Evolutionary conservation across 2,888 invertebrate genomes (phyloP).

Genomic region (Maniola hyperantus): DNA sequence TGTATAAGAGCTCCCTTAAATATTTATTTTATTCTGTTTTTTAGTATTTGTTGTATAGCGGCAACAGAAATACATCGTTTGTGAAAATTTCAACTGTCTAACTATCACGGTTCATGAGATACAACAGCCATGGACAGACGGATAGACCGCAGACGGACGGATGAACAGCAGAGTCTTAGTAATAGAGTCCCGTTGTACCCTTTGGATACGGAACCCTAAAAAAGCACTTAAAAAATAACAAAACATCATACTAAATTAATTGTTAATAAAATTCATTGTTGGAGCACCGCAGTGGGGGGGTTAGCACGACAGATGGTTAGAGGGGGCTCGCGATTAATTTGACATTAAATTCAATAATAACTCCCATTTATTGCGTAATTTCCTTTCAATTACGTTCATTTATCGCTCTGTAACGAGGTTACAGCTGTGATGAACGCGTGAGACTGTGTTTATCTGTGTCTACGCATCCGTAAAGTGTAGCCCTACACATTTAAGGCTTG

Average conservation of each 20-base stretch:
- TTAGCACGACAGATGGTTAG: constrained; percentile 72
- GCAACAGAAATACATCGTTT: too few relatives aligned
- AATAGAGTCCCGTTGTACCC: too few relatives aligned
- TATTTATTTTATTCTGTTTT: too few relatives aligned
- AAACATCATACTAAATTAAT: constrained; percentile 15
- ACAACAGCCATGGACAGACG: too few relatives aligned
- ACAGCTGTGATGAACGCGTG: constrained; percentile 53
- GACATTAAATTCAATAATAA: constrained; percentile 83
- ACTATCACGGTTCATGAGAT: too few relatives aligned
- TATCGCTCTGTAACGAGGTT: constrained; percentile 76
- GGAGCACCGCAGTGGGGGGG: constrained; percentile 43
- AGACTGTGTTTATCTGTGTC: constrained; percentile 40
- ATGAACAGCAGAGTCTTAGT: too few relatives aligned
- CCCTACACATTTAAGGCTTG: neutral
- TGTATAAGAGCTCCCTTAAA: too few relatives aligned
- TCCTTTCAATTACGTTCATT: constrained; percentile 81
- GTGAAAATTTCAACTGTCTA: too few relatives aligned
- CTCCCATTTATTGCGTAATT: constrained; percentile 81
- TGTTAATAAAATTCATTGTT: constrained; percentile 51
- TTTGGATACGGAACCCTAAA: neutral
- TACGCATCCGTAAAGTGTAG: constrained; percentile 16
- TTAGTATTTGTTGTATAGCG: too few relatives aligned
- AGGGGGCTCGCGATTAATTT: constrained; percentile 75
- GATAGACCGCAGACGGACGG: too few relatives aligned
- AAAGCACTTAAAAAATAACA: constrained; percentile 44